Conservation (phyloP, 2,797 vertebrate genomes). For the Hippopotamyrus pictus region DNA sequence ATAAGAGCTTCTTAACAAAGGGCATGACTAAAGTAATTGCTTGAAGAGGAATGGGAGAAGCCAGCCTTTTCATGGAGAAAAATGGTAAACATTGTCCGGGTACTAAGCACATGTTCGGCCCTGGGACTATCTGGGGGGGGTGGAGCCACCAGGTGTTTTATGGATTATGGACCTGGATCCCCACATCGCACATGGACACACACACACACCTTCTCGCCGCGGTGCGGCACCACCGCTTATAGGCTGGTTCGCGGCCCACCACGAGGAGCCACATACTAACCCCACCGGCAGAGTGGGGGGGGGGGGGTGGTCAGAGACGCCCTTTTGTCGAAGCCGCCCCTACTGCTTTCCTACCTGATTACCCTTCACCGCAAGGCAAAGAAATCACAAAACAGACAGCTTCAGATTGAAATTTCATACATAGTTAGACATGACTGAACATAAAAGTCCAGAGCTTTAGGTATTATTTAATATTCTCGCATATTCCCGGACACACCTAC, state of each 20-base stretch:
- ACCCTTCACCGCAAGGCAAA: neutral
- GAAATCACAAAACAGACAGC: neutral
- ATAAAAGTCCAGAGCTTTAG: neutral
- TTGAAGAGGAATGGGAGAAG: neutral
- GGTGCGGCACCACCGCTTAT: neutral
- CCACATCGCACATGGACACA: neutral
- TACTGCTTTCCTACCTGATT: neutral
- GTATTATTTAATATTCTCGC: neutral
- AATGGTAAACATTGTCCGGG: neutral
- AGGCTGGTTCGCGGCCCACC: slow-evolving; percentile 18
- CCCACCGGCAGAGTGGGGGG: slow-evolving; percentile 24
- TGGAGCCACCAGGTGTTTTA: neutral
- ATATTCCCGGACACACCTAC: neutral
- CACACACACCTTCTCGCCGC: neutral
- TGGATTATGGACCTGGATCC: neutral
- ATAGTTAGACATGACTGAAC: neutral
- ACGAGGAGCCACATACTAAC: slow-evolving; percentile 40
- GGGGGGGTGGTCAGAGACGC: slow-evolving; percentile 31
- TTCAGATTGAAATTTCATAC: slow-evolving; percentile 1
- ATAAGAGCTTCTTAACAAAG: neutral
- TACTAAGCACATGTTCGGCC: neutral
- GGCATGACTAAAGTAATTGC: neutral
- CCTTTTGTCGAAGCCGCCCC: slow-evolving; percentile 9
- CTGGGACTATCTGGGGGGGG: neutral
- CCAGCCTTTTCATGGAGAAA: neutral